These are phyloP conservation scores for Cosmia trapezina DNA, from an alignment of 2,888 invertebrate genomes.

Conservation along the genomic window DNA sequence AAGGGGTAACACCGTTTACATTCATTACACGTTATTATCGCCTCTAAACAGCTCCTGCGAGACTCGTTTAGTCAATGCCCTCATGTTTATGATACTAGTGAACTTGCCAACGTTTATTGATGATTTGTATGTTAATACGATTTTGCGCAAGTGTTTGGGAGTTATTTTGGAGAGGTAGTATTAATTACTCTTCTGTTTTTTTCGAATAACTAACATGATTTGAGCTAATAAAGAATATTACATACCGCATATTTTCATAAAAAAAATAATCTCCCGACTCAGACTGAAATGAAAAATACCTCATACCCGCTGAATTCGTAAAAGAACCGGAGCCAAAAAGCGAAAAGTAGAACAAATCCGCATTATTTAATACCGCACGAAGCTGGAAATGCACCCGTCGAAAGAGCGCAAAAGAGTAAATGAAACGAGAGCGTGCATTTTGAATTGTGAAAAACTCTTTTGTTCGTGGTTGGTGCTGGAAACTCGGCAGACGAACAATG, in stretches of 20 bases:
- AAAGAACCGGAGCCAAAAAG: slow-evolving; percentile 77
- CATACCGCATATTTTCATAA: slow-evolving; percentile 30
- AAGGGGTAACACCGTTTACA: slow-evolving; percentile 79
- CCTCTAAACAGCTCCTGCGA: slow-evolving; percentile 83
- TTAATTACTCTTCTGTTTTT: not conserved
- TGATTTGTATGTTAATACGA: slow-evolving; percentile 32
- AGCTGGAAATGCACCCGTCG: slow-evolving; percentile 88
- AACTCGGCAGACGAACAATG: slow-evolving; percentile 87
- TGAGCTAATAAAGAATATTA: slow-evolving; percentile 10
- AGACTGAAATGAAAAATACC: slow-evolving; percentile 69
- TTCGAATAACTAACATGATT: not conserved
- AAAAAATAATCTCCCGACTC: slow-evolving; percentile 59
- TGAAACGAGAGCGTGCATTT: slow-evolving; percentile 90
- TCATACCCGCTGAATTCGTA: slow-evolving; percentile 67
- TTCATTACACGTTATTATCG: slow-evolving; percentile 88
- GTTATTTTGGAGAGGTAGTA: not conserved
- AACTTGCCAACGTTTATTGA: slow-evolving; percentile 49
- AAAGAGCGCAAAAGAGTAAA: slow-evolving; percentile 89
- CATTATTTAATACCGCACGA: slow-evolving; percentile 87
- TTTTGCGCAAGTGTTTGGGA: not conserved
- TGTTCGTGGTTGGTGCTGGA: slow-evolving; percentile 85
- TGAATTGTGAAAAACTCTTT: slow-evolving; percentile 89
- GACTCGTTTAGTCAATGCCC: slow-evolving; percentile 80
- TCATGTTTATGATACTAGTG: slow-evolving; percentile 63
- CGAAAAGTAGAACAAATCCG: slow-evolving; percentile 84